Conservation (phyloP, 2,888 invertebrate species). For the Crioceris asparagi region DNA sequence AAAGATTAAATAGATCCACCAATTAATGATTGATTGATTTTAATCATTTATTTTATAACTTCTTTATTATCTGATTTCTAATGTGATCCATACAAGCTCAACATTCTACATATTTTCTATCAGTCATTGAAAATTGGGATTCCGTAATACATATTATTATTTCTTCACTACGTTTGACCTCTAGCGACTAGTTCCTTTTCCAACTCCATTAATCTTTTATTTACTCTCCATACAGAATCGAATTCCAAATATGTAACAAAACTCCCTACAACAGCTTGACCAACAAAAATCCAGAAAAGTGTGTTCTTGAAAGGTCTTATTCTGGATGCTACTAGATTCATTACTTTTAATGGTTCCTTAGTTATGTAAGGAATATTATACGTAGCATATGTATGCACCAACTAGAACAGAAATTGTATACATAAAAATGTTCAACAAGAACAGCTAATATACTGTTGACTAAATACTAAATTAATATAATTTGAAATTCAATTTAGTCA, state of each 20-base stretch:
- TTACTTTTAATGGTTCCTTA: conserved; percentile 44
- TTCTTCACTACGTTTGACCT: too few species aligned
- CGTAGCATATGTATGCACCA: conserved; percentile 51
- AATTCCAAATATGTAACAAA: conserved; percentile 52
- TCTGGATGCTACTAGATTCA: conserved; percentile 43
- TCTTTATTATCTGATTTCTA: too few species aligned
- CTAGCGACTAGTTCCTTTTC: conserved; percentile 3
- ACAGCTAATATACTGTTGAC: background rate
- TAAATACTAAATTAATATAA: background rate
- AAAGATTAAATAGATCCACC: too few species aligned
- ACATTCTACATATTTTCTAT: too few species aligned
- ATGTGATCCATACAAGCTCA: too few species aligned
- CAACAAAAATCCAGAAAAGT: conserved; percentile 39
- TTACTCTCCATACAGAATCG: conserved; percentile 39
- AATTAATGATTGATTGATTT: too few species aligned
- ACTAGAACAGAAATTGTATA: conserved; percentile 38
- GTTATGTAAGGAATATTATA: conserved; percentile 52
- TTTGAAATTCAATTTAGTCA: background rate
- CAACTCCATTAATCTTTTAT: conserved; percentile 30
- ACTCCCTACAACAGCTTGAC: conserved; percentile 46
- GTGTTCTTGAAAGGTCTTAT: conserved; percentile 44
- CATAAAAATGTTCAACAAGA: background rate
- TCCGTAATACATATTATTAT: background rate
- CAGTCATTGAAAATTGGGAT: too few species aligned
- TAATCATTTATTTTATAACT: too few species aligned